Evolutionary conservation across 2,797 vertebrate genomes (phyloP).

Genomic region (Garrulus glandarius): DNA sequence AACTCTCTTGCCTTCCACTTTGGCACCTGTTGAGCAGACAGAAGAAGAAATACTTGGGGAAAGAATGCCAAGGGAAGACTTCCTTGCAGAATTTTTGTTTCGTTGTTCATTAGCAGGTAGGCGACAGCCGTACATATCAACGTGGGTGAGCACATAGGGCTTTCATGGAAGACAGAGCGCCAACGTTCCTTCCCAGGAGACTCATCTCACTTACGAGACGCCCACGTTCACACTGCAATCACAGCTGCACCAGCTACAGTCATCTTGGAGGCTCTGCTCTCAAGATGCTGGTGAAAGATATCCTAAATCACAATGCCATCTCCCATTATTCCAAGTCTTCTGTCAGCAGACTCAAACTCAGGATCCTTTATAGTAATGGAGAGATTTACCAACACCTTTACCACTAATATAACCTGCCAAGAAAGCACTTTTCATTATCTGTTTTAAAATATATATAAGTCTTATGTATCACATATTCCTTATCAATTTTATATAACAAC

Average conservation of each 20-base stretch:
- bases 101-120: not conserved
- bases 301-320: not conserved
- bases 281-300: not conserved
- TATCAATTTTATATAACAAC: not conserved
- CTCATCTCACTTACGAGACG: not conserved
- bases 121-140: not conserved
- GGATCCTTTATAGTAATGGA: not conserved
- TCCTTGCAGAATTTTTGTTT: conserved; percentile 15
- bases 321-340: not conserved
- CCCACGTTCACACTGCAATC: not conserved
- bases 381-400: not conserved
- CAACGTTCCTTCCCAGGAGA: not conserved
- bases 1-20: not conserved
- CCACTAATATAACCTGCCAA: not conserved
- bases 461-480: not conserved
- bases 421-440: not conserved
- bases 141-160: not conserved
- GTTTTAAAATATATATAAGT: not conserved
- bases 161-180: conserved; percentile 8
- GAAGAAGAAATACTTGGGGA: not conserved
- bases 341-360: not conserved
- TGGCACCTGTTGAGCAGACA: not conserved
- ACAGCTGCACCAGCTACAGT: conserved; percentile 2
- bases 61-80: not conserved
- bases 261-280: not conserved